These are phyloP conservation scores for Apolygus lucorum DNA, from an alignment of 1,140 invertebrate genomes.

Conservation along the genomic window DNA sequence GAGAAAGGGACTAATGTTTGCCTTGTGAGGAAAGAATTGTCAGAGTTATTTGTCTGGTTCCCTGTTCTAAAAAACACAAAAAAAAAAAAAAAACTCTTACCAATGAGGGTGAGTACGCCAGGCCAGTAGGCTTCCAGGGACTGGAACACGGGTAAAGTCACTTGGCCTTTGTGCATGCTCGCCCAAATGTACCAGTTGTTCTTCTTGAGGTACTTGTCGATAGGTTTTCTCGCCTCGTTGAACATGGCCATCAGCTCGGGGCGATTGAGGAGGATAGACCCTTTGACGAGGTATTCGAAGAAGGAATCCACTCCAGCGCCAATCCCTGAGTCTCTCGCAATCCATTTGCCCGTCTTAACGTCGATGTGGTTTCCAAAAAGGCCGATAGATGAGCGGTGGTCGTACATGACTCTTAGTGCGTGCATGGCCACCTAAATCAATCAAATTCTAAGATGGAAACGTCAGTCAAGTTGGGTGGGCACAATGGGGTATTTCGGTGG, in stretches of 20 bases:
- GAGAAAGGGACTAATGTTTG: too few relatives aligned
- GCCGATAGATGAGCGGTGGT: constrained; percentile 77
- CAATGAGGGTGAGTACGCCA: constrained; percentile 82
- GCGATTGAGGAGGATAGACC: constrained; percentile 56
- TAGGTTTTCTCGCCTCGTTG: constrained; percentile 65
- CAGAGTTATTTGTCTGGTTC: too few relatives aligned
- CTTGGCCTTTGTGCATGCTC: constrained; percentile 87
- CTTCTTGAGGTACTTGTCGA: constrained; percentile 73
- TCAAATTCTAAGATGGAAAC: too few relatives aligned
- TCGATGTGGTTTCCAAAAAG: constrained; percentile 96
- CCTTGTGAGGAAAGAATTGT: too few relatives aligned
- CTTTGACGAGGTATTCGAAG: constrained; percentile 96
- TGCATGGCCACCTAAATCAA: constrained; percentile 77
- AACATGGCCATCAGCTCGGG: constrained; percentile 90
- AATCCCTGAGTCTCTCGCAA: constrained; percentile 86
- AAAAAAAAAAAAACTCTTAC: too few relatives aligned
- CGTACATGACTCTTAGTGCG: constrained; percentile 81
- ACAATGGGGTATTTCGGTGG: too few relatives aligned
- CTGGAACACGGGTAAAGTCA: constrained; percentile 94
- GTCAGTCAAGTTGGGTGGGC: too few relatives aligned
- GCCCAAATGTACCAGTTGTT: constrained; percentile 97
- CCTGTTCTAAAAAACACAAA: too few relatives aligned
- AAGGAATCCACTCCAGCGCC: constrained; percentile 96
- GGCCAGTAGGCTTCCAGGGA: constrained; percentile 98
- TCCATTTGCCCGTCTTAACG: constrained; percentile 90